phyloP scores from a whole-genome alignment of 1,140 invertebrate genomes.

The Drosophila prosaltans region DNA sequence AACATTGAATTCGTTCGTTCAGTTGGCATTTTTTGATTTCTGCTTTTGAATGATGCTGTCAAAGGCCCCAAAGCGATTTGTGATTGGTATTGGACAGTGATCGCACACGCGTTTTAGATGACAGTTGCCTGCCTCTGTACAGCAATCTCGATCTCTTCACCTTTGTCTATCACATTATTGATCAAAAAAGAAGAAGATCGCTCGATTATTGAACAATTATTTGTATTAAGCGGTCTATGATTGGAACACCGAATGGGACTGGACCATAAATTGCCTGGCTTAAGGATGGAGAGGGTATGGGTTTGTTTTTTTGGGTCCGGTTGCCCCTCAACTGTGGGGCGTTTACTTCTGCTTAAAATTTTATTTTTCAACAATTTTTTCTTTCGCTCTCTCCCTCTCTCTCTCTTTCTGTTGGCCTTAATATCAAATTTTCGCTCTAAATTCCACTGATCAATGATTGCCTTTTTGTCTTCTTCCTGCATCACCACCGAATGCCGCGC shows the following conservation, averaged over 20 bases:
- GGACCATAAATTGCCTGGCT: neutral
- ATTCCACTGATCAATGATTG: slow-evolving; percentile 81
- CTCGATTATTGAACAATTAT: slow-evolving; percentile 59
- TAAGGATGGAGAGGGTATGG: neutral
- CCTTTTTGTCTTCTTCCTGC: slow-evolving; percentile 56
- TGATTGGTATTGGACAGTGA: slow-evolving; percentile 73
- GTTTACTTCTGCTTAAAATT: slow-evolving; percentile 78
- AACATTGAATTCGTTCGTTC: neutral
- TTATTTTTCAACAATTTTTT: slow-evolving; percentile 73
- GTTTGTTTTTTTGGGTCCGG: slow-evolving; percentile 1
- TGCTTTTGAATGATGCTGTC: slow-evolving; percentile 76
- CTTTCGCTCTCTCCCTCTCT: slow-evolving; percentile 31
- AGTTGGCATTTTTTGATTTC: slow-evolving; percentile 54
- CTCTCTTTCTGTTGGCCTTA: slow-evolving; percentile 61
- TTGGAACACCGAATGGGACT: slow-evolving; percentile 7
- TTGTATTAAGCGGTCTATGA: slow-evolving; percentile 57
- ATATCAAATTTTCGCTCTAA: slow-evolving; percentile 81
- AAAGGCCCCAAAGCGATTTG: slow-evolving; percentile 77
- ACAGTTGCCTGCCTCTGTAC: slow-evolving; percentile 5
- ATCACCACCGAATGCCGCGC: slow-evolving; percentile 25
- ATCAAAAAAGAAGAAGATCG: slow-evolving; percentile 57
- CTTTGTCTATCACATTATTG: slow-evolving; percentile 68
- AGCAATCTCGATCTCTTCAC: too few relatives aligned
- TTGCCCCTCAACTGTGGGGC: slow-evolving; percentile 39
- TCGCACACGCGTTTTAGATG: slow-evolving; percentile 53